Conservation (phyloP, 2,888 invertebrate species). For the Pseudococcus jackbeardsleyi region DNA sequence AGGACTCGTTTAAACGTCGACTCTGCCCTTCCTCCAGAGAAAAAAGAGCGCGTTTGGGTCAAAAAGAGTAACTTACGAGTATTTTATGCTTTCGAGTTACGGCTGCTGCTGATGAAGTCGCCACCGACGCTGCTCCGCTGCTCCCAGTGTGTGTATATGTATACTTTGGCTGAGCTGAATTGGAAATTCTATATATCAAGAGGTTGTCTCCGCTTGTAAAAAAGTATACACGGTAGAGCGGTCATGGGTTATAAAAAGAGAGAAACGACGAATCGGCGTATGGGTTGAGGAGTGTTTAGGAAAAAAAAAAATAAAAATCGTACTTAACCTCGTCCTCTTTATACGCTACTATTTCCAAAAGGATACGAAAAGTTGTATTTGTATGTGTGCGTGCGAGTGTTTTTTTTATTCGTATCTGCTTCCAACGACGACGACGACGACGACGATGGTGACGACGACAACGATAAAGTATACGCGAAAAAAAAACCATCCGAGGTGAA, state of each 20-base stretch:
- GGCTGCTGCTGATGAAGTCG: not conserved
- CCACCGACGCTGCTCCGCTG: not conserved
- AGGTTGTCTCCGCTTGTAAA: conserved; percentile 55
- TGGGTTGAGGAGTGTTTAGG: conserved; percentile 41
- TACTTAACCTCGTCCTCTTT: conserved; percentile 58
- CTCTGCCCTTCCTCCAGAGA: not conserved
- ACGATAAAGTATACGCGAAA: not conserved
- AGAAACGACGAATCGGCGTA: conserved; percentile 13
- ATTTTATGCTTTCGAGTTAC: conserved; percentile 56
- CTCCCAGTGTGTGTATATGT: not conserved
- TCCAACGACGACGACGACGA: not conserved
- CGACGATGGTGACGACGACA: not conserved
- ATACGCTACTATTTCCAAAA: conserved; percentile 18
- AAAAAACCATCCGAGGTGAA: not conserved
- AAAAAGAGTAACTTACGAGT: conserved; percentile 58
- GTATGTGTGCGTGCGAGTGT: not conserved
- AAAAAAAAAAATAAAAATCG: conserved; percentile 63
- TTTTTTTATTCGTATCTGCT: not conserved
- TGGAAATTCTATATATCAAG: conserved; percentile 61
- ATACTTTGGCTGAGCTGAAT: conserved; percentile 55
- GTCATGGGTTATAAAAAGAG: conserved; percentile 58
- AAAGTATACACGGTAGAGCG: conserved; percentile 56
- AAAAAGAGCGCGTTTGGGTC: not conserved
- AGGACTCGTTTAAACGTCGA: conserved; percentile 5
- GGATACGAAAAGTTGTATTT: conserved; percentile 48